A percentile compares a stretch with the other conserved stretches of the same genome.
Evolutionary conservation across 2,888 invertebrate genomes (phyloP).

Genomic region (Dasypogon diadema): DNA sequence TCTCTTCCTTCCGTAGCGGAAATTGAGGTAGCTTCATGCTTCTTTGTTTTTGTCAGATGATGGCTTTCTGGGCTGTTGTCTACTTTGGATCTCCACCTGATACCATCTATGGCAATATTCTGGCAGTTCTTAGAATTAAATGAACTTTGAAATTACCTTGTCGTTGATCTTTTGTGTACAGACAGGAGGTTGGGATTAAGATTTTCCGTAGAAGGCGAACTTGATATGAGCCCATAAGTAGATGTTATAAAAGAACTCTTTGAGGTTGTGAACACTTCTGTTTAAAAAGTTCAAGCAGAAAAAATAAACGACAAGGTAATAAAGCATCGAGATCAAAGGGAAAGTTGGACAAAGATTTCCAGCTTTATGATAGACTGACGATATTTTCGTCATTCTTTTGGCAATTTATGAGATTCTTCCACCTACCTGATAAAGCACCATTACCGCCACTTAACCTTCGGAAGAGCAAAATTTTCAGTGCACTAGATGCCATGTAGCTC

Average conservation of each 20-base stretch:
- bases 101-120: constrained; percentile 39
- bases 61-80: constrained; percentile 42
- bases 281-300: constrained; percentile 12
- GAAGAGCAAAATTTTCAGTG: constrained; percentile 18
- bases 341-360: background rate
- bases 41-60: constrained; percentile 40
- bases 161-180: constrained; percentile 20
- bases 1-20: constrained; percentile 35
- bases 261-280: constrained; percentile 30
- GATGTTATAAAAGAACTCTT: constrained; percentile 33
- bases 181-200: background rate
- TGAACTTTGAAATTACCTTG: constrained; percentile 44
- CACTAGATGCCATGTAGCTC: background rate
- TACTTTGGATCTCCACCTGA: constrained; percentile 14
- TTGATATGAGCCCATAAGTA: constrained; percentile 21
- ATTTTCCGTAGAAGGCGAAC: background rate
- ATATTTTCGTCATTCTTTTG: constrained; percentile 4
- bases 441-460: background rate
- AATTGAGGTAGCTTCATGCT: constrained; percentile 33
- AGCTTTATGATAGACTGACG: background rate
- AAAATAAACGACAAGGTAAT: background rate
- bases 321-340: background rate
- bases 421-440: background rate
- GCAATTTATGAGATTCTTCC: background rate
- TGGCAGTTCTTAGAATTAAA: constrained; percentile 41